These are phyloP conservation scores for Spodoptera litura DNA, from an alignment of 1,140 invertebrate genomes.

Conservation along the genomic window DNA sequence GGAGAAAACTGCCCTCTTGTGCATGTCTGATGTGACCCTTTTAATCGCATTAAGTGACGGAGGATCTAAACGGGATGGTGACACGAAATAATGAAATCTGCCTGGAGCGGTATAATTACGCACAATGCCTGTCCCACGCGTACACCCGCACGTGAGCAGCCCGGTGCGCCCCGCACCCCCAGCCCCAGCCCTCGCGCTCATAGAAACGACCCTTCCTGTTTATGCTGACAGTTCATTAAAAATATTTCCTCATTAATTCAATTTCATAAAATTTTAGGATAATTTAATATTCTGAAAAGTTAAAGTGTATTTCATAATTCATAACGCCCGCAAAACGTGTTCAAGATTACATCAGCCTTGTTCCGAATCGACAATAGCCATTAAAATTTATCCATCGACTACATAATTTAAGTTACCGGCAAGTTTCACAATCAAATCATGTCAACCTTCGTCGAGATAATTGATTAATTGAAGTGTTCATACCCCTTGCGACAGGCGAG, in stretches of 20 bases:
- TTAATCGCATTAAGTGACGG: conserved; percentile 75
- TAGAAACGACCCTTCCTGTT: conserved; percentile 47
- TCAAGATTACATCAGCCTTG: too few relatives aligned
- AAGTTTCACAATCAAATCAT: too few relatives aligned
- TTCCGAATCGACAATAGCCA: not conserved
- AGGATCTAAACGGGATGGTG: conserved; percentile 66
- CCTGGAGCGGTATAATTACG: conserved; percentile 70
- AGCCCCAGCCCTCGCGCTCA: not conserved
- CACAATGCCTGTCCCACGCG: conserved; percentile 64
- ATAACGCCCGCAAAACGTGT: not conserved
- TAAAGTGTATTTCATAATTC: not conserved
- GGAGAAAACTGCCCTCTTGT: conserved; percentile 58
- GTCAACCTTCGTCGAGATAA: not conserved
- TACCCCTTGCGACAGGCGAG: conserved; percentile 97
- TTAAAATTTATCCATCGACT: conserved; percentile 16
- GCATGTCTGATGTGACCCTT: conserved; percentile 62
- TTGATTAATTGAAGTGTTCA: conserved; percentile 9
- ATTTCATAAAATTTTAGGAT: conserved; percentile 4
- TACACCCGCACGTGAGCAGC: conserved; percentile 56
- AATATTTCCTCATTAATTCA: conserved; percentile 36
- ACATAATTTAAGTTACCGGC: too few relatives aligned
- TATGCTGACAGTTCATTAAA: conserved; percentile 50
- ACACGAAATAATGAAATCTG: conserved; percentile 76
- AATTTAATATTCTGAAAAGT: conserved; percentile 1
- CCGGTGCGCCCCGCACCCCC: conserved; percentile 21